Evolutionary conservation across 2,888 invertebrate species (phyloP).

Genomic region (Neuroscelio doddi): DNA sequence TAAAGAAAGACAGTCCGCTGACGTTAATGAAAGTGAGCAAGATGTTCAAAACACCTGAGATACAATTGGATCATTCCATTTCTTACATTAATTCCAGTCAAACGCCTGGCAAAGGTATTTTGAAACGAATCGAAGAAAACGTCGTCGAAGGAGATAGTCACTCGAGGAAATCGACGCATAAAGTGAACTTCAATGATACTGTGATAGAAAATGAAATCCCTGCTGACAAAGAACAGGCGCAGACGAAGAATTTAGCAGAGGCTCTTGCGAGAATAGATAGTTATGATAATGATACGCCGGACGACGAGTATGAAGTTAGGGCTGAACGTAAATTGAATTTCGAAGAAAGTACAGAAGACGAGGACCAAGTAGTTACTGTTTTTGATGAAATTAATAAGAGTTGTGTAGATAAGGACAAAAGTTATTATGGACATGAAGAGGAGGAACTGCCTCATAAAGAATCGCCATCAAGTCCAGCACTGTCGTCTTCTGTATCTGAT

Average conservation of each 20-base stretch:
- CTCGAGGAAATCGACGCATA: constrained; percentile 50
- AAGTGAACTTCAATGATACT: constrained; percentile 62
- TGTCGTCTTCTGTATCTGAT: neutral
- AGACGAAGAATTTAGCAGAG: constrained; percentile 34
- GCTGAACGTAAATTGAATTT: constrained; percentile 50
- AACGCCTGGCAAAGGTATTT: constrained; percentile 63
- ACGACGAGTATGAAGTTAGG: constrained; percentile 7
- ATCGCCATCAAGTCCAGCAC: neutral
- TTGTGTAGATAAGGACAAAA: no score
- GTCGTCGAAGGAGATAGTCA: constrained; percentile 9
- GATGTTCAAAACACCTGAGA: constrained; percentile 59
- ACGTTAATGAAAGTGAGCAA: constrained; percentile 59
- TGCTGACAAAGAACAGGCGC: constrained; percentile 12
- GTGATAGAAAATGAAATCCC: constrained; percentile 48
- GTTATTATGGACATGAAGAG: constrained; percentile 6
- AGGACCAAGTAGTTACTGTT: no score
- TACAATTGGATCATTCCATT: constrained; percentile 56
- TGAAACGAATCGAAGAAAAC: constrained; percentile 52
- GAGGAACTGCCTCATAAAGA: neutral
- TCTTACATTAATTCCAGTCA: constrained; percentile 62
- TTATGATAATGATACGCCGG: constrained; percentile 39
- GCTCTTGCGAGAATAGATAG: constrained; percentile 51
- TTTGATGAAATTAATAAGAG: no score
- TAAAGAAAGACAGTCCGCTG: constrained; percentile 51
- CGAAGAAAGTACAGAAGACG: constrained; percentile 37